These are phyloP conservation scores for Drosophila sp. DNA, from an alignment of 1,140 invertebrate species.

Conservation along the genomic window DNA sequence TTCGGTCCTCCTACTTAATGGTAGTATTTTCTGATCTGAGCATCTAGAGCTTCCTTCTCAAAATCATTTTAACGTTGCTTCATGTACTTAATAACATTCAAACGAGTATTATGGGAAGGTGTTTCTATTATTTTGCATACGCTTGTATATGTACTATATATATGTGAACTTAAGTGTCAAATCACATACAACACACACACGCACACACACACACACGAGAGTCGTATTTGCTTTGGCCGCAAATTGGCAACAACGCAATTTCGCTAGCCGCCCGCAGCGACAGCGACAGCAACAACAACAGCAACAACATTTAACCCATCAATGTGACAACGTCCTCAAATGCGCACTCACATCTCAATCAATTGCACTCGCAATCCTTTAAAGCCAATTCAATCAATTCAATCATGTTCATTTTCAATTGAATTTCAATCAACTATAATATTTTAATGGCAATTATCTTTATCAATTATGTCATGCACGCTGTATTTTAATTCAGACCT, in stretches of 20 bases:
- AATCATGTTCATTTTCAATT: neutral
- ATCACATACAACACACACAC: neutral
- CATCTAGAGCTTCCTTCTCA: no score
- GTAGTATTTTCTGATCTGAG: no score
- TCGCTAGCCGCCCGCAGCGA: constrained; percentile 40
- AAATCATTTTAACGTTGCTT: no score
- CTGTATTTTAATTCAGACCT: no score
- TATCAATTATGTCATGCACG: no score
- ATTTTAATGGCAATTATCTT: no score
- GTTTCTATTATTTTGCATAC: neutral
- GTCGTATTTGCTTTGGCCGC: constrained; percentile 28
- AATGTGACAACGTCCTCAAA: constrained; percentile 17
- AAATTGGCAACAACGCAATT: constrained; percentile 54
- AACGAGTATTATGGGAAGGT: no score
- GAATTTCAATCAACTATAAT: neutral
- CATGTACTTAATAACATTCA: no score
- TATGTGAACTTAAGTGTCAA: neutral
- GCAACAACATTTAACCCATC: constrained; percentile 43
- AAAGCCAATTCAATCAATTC: constrained; percentile 10
- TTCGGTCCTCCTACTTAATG: no score
- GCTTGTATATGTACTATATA: neutral
- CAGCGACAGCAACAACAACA: no score
- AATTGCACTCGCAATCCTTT: neutral
- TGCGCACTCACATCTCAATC: neutral
- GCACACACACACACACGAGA: neutral